Base-by-base conservation (phyloP, 1,140 invertebrate genomes). In the Drosophila albomicans region DNA sequence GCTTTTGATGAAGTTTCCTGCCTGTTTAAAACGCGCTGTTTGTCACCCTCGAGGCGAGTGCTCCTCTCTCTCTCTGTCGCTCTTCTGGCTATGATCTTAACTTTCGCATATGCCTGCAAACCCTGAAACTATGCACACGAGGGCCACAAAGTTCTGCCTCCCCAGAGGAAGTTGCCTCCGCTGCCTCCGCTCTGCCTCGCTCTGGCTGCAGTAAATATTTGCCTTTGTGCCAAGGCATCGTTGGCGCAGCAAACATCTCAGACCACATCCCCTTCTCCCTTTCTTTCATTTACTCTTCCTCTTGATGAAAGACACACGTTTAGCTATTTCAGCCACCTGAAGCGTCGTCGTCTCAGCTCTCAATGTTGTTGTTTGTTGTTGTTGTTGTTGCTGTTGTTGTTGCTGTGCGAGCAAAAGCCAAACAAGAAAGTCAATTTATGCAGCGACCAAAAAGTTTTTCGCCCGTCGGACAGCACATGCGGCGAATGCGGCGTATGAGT, bases 1-100 rank as follows among this genome's bases (percentile, higher is more conserved):
- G 71, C 79, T 78, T 88, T 88, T 82, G 73, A 79, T 54, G 86
- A 87, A 88, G 48, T 88, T 89, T 89, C 45, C 67, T 72, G 64
- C 25, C 54, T 59, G 62, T 75, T 79, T 79, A 51, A 73, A 56
- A 66, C 61, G 43, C 57, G 59, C 46, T 38, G 41, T 38, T 56
- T 71, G 68, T 71, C 59, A 49, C 62, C 54, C 62, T 38, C 32
- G 1, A 32, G 32, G 32, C 32, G 7, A 32, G 32, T 8, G 32
- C 32, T 32, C 0, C 20, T 3, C 20, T 20, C 20, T 20, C 32
- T 32, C 1, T 8, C 7, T 8, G 56, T 43, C 38, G 20, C 13
- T 2, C 32, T 8, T 8, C 35, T 49, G 52, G n/a, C 35, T 28
- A 8, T n/a, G 72, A 76, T 52, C 74, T 66, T 54, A 66, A 66